Evolutionary conservation across 2,888 invertebrate genomes (phyloP).

Genomic region (Pemphredon lugubris): DNA sequence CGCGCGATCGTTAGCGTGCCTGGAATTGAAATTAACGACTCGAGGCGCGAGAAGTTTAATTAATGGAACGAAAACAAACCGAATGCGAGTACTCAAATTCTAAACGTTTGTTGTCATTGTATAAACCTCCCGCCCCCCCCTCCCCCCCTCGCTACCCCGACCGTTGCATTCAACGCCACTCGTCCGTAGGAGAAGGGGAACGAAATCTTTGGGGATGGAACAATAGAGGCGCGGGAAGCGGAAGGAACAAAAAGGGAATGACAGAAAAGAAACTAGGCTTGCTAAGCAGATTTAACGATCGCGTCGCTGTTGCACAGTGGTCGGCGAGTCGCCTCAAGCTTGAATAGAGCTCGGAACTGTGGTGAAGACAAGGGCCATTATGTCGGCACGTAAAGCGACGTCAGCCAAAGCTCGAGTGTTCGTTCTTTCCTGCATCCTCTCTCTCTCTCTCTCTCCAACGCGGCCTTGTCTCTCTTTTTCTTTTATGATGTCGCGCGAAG

Average conservation of each 20-base stretch:
- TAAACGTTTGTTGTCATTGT: no score
- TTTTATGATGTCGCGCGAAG: slow-evolving; percentile 25
- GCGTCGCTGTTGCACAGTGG: slow-evolving; percentile 50
- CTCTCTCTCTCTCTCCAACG: slow-evolving; percentile 33
- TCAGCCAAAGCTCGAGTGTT: slow-evolving; percentile 75
- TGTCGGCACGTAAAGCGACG: slow-evolving; percentile 77
- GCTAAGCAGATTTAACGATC: slow-evolving; percentile 67
- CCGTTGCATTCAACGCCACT: no score
- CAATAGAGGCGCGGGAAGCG: not conserved
- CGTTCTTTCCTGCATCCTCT: slow-evolving; percentile 59
- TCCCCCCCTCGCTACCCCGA: no score
- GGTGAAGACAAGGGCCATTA: slow-evolving; percentile 76
- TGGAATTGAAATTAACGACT: no score
- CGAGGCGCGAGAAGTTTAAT: no score
- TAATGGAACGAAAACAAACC: no score
- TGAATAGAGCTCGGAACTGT: slow-evolving; percentile 69
- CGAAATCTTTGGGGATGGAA: no score
- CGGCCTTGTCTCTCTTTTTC: slow-evolving; percentile 11
- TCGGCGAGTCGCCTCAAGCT: slow-evolving; percentile 58
- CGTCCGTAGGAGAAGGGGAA: no score
- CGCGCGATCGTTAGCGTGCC: no score
- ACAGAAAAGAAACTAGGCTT: slow-evolving; percentile 44
- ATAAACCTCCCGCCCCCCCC: no score
- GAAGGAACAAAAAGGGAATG: not conserved
- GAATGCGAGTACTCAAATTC: no score